These are phyloP conservation scores for Drosophila auraria DNA, from an alignment of 1,140 invertebrate species.

Conservation along the genomic window DNA sequence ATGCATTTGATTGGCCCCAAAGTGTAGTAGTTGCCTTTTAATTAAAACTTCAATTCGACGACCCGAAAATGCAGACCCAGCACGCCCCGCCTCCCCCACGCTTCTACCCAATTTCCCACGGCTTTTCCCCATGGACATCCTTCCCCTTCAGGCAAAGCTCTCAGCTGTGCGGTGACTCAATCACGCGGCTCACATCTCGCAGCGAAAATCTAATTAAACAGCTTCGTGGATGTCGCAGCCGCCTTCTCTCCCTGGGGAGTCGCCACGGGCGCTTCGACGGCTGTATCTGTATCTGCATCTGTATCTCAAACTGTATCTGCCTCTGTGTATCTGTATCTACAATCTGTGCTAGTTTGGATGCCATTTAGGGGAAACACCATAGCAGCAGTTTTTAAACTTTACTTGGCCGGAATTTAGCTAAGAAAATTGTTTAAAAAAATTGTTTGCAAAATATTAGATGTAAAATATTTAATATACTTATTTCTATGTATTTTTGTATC, in stretches of 20 bases:
- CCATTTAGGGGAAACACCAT: too few relatives aligned
- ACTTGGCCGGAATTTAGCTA: too few relatives aligned
- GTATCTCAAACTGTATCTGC: background rate
- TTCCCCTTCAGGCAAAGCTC: background rate
- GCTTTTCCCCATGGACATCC: background rate
- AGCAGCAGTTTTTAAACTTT: too few relatives aligned
- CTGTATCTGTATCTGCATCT: slow-evolving; percentile 4
- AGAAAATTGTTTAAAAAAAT: too few relatives aligned
- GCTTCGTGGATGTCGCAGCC: slow-evolving; percentile 28
- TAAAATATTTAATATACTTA: too few relatives aligned
- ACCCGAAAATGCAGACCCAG: slow-evolving; percentile 30
- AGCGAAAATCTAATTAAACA: slow-evolving; percentile 75
- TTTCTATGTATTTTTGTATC: too few relatives aligned
- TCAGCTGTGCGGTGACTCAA: slow-evolving; percentile 57
- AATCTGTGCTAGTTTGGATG: too few relatives aligned
- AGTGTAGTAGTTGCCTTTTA: slow-evolving; percentile 63
- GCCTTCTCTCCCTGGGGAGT: background rate
- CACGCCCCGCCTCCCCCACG: background rate
- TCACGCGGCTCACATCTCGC: slow-evolving; percentile 67
- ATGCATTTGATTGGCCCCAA: slow-evolving; percentile 57
- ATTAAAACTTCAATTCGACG: slow-evolving; percentile 71
- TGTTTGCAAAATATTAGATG: too few relatives aligned
- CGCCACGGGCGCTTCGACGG: background rate
- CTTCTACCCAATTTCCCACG: background rate
- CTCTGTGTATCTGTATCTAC: too few relatives aligned